A percentile compares a stretch with the other conserved stretches of the same genome.
phyloP scores from a whole-genome alignment of 2,888 invertebrate species.

The Metellina segmentata region DNA sequence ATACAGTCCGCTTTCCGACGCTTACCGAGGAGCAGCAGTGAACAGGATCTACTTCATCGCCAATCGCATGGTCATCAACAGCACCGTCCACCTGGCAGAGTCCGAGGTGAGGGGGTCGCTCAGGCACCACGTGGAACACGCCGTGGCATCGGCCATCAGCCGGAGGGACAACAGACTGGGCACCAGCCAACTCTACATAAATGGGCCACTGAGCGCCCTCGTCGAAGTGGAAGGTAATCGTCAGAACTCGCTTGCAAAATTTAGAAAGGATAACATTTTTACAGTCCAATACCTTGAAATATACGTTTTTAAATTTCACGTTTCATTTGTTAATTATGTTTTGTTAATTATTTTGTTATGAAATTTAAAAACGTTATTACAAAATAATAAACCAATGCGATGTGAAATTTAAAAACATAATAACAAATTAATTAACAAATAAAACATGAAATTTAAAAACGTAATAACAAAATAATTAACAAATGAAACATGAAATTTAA shows the following conservation, averaged over 20 bases:
- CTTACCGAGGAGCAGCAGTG: slow-evolving; percentile 90
- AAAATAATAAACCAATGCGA: no score
- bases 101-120: slow-evolving; percentile 84
- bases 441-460: no score
- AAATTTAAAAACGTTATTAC: no score
- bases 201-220: slow-evolving; percentile 75
- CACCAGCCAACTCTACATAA: slow-evolving; percentile 86
- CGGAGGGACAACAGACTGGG: slow-evolving; percentile 94
- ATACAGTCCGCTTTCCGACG: slow-evolving; percentile 94
- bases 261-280: no score
- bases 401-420: no score
- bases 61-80: slow-evolving; percentile 90
- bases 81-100: slow-evolving; percentile 87
- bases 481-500: no score
- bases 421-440: no score
- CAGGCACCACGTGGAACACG: slow-evolving; percentile 89
- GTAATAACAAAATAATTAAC: no score
- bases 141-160: slow-evolving; percentile 90
- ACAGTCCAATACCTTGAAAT: no score
- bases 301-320: no score
- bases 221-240: slow-evolving; percentile 79
- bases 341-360: no score
- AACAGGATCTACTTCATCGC: slow-evolving; percentile 87
- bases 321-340: no score
- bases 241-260: neutral